These are phyloP conservation scores for Archips xylosteana DNA, from an alignment of 2,888 invertebrate species.

Conservation along the genomic window DNA sequence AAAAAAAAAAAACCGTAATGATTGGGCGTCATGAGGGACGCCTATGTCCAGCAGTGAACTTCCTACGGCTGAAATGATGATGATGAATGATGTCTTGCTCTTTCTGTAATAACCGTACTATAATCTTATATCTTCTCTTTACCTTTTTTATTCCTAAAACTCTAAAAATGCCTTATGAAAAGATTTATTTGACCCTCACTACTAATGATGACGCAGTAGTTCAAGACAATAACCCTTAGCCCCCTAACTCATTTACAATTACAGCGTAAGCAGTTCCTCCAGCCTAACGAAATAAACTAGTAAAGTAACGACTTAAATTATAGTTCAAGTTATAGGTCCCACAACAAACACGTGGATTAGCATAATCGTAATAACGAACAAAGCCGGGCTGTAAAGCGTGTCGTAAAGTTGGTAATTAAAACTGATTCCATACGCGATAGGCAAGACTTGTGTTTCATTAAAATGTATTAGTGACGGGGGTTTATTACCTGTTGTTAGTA, in stretches of 20 bases:
- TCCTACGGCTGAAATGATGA: no score
- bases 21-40: no score
- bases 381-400: constrained; percentile 17
- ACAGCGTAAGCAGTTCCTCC: neutral
- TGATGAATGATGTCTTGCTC: no score
- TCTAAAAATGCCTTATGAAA: no score
- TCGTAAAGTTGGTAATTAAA: constrained; percentile 18
- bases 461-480: constrained; percentile 11
- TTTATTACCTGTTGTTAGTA: constrained; percentile 6
- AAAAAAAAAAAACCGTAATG: no score
- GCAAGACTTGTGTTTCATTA: constrained; percentile 30
- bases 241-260: neutral
- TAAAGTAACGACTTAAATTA: constrained; percentile 20
- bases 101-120: no score
- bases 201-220: no score
- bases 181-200: no score
- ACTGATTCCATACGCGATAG: constrained; percentile 21
- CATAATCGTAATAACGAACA: constrained; percentile 28
- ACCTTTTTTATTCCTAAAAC: no score
- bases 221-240: neutral
- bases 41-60: no score
- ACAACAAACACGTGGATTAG: constrained; percentile 15
- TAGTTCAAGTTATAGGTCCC: constrained; percentile 11
- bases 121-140: no score
- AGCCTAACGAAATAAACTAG: constrained; percentile 2